A percentile compares a stretch with the other conserved stretches of the same genome.
phyloP scores from a whole-genome alignment of 2,797 vertebrate species.

The Micromesistius poutassou region DNA sequence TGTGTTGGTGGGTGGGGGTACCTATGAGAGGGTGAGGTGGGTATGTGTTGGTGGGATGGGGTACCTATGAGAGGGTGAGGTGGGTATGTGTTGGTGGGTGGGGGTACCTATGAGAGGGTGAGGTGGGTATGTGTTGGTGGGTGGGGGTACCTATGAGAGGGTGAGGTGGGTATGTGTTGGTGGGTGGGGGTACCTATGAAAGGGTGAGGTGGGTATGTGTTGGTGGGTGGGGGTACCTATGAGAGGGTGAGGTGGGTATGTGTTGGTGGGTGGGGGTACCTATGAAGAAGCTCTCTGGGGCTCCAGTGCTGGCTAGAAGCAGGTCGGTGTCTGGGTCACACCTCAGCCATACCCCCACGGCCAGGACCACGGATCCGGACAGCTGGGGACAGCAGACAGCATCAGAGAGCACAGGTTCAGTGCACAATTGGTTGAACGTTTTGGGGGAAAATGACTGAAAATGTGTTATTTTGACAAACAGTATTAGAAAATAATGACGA shows the following conservation, averaged over 20 bases:
- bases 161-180: not conserved
- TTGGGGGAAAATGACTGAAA: no score
- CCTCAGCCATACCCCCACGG: constrained; percentile 90
- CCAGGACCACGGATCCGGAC: constrained; percentile 85
- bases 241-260: no score
- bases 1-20: not conserved
- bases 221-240: constrained; percentile 78
- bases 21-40: no score
- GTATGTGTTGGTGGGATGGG: no score
- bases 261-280: constrained; percentile 75
- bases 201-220: not conserved
- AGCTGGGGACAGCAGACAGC: constrained; percentile 70
- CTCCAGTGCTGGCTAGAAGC: constrained; percentile 71
- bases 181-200: no score
- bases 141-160: no score
- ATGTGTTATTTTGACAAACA: no score
- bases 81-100: not conserved
- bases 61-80: no score
- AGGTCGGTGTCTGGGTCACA: constrained; percentile 76
- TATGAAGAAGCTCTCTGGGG: constrained; percentile 85
- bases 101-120: constrained; percentile 79
- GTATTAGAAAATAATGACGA: not conserved
- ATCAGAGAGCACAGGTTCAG: not conserved
- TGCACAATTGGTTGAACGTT: no score
- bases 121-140: not conserved